Evolutionary conservation across 2,888 invertebrate species (phyloP).

Genomic region (Athalia cordata): DNA sequence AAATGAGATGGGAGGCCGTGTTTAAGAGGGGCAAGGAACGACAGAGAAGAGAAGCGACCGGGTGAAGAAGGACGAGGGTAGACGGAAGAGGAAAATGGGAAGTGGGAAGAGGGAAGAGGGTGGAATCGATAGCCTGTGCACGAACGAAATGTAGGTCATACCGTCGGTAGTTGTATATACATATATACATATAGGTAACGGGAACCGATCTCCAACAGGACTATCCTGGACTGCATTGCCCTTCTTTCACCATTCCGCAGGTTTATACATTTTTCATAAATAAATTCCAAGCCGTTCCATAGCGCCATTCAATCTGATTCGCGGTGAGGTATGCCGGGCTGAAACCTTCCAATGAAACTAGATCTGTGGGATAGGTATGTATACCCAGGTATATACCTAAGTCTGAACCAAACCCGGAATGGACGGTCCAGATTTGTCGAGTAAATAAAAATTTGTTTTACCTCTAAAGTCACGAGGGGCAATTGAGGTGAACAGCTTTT

Average conservation of each 20-base stretch:
- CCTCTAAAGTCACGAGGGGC: background rate
- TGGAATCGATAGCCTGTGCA: constrained; percentile 43
- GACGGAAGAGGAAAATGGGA: background rate
- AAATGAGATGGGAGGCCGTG: constrained; percentile 69
- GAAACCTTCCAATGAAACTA: constrained; percentile 2
- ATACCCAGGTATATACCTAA: too few relatives aligned
- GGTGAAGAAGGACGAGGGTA: background rate
- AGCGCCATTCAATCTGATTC: constrained; percentile 41
- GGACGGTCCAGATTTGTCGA: constrained; percentile 36
- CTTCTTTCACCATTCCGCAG: constrained; percentile 36
- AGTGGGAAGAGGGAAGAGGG: constrained; percentile 21
- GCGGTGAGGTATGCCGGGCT: constrained; percentile 16
- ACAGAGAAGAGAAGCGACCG: background rate
- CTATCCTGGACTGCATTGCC: constrained; percentile 35
- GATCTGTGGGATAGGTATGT: background rate
- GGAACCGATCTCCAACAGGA: constrained; percentile 33
- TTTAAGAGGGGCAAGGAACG: constrained; percentile 62
- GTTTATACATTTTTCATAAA: constrained; percentile 64
- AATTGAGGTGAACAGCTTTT: constrained; percentile 21
- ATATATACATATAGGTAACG: background rate
- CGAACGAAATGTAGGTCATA: constrained; percentile 45
- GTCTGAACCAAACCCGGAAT: constrained; percentile 4
- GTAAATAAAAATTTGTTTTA: constrained; percentile 15
- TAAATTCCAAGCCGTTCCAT: constrained; percentile 56
- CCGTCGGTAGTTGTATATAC: constrained; percentile 13